Percentiles rank a stretch among this genome's conserved stretches.
Evolutionary conservation across 2,113 vertebrate genomes (phyloP).

Genomic region (Shinisaurus crocodilurus): DNA sequence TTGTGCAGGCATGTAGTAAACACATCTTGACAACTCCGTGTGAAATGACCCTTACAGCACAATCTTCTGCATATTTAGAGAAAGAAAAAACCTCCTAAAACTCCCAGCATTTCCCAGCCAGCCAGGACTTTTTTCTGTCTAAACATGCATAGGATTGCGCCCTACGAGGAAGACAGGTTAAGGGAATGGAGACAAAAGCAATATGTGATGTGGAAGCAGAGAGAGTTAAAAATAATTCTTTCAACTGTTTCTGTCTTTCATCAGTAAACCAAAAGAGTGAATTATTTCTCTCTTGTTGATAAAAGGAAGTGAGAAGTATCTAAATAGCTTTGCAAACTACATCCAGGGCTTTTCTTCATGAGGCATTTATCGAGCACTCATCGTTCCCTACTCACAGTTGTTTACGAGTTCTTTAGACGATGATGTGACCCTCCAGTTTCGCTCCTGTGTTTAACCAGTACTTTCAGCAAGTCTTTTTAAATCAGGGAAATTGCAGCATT

Average conservation of each 20-base stretch:
- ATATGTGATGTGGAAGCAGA: not conserved
- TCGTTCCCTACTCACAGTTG: no score
- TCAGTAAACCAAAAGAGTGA: fast-evolving
- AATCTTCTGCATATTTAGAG: not conserved
- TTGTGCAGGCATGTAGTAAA: not conserved
- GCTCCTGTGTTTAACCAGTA: no score
- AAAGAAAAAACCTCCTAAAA: no score
- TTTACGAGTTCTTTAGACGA: no score
- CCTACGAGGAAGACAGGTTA: not conserved
- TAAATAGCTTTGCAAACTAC: not conserved
- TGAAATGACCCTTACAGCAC: not conserved
- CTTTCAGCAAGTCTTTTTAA: no score
- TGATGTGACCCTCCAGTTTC: no score
- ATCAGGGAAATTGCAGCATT: no score
- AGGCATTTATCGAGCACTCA: no score
- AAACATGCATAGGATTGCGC: no score
- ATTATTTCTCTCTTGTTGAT: not conserved
- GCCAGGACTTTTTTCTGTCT: no score
- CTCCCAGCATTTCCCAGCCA: no score
- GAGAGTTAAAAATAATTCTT: not conserved
- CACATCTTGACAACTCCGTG: not conserved
- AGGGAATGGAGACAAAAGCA: not conserved
- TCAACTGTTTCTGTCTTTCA: not conserved
- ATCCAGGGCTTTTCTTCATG: not conserved
- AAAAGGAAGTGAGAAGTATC: not conserved